Evolutionary conservation across 2,888 invertebrate genomes (phyloP).

Genomic region (Neelides folsomi): DNA sequence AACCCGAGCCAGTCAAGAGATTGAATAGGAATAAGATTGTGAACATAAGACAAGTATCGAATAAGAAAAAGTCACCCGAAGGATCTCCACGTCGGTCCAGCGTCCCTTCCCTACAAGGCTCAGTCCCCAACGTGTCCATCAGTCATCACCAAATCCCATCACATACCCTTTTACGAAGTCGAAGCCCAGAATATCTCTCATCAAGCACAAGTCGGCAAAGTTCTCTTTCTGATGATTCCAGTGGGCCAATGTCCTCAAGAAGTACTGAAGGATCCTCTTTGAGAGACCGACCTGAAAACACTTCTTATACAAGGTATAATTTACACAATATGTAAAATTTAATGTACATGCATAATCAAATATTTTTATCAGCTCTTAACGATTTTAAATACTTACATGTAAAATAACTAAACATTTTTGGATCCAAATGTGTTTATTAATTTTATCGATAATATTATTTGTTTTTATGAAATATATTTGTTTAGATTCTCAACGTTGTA

Average conservation of each 20-base stretch:
- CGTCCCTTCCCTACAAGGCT: constrained; percentile 23
- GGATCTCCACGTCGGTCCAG: constrained; percentile 26
- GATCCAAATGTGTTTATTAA: no score
- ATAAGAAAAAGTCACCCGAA: constrained; percentile 13
- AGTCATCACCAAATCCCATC: not conserved
- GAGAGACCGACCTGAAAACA: constrained; percentile 6
- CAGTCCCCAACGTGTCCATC: no score
- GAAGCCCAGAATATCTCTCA: constrained; percentile 29
- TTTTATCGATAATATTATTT: no score
- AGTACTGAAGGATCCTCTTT: constrained; percentile 16
- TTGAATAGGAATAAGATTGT: constrained; percentile 16
- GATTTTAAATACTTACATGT: no score
- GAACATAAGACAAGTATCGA: constrained; percentile 12
- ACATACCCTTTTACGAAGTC: constrained; percentile 11
- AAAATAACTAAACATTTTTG: no score
- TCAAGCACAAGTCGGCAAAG: constrained; percentile 25
- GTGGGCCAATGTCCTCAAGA: constrained; percentile 28
- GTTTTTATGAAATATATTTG: no score
- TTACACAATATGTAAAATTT: constrained; percentile 3
- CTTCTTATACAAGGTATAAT: constrained; percentile 7
- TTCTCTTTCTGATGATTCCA: constrained; percentile 31
- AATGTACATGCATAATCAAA: no score
- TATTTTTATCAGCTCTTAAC: no score
- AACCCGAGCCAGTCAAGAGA: constrained; percentile 13
- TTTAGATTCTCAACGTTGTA: no score